Evolutionary conservation across 2,888 invertebrate genomes (phyloP).

Genomic region (Alloscopus bannaensis): DNA sequence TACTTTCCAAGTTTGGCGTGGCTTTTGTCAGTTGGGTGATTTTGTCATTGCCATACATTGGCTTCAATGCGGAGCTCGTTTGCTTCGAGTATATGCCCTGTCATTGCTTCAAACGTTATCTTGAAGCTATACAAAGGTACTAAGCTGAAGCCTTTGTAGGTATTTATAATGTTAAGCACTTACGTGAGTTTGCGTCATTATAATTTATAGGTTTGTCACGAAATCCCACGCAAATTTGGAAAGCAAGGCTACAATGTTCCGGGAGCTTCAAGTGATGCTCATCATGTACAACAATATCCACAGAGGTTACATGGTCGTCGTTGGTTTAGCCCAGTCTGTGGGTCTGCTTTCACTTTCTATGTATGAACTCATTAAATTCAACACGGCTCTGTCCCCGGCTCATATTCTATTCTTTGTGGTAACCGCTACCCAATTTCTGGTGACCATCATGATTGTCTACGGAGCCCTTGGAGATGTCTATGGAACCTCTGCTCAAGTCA

Average conservation of each 20-base stretch:
- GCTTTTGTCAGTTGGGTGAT: neutral
- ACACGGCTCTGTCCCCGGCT: neutral
- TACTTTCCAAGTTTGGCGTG: neutral
- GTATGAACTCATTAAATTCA: neutral
- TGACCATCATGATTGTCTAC: neutral
- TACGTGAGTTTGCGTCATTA: too few species aligned
- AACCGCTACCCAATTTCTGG: neutral
- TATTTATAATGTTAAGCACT: too few species aligned
- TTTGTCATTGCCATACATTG: neutral
- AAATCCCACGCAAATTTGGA: too few species aligned
- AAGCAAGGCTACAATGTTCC: too few species aligned
- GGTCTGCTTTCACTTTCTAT: neutral
- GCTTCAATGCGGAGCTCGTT: conserved; percentile 7
- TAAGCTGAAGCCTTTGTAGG: too few species aligned
- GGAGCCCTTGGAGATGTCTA: neutral
- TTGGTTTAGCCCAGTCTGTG: neutral
- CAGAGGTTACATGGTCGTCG: neutral
- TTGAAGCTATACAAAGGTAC: neutral
- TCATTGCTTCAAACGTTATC: neutral
- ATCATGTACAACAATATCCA: conserved; percentile 5
- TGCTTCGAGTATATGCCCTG: conserved; percentile 2
- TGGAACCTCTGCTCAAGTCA: neutral
- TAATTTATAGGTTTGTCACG: too few species aligned
- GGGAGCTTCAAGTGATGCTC: neutral
- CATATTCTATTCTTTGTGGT: neutral